These are phyloP conservation scores for Ichneumon xanthorius DNA, from an alignment of 2,888 invertebrate species.

Conservation along the genomic window DNA sequence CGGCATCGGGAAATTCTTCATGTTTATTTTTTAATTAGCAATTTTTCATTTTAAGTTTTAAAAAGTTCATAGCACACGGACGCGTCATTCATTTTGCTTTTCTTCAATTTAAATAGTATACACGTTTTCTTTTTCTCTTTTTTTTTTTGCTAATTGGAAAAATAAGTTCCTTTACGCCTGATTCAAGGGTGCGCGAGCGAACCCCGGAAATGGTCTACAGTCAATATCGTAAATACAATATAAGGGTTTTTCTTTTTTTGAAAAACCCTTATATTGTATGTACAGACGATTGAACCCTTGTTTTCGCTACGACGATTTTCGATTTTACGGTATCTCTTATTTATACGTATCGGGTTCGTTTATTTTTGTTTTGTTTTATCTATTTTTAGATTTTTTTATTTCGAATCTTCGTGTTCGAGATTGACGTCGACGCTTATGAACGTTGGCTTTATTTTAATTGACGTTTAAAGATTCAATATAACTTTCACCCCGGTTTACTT, in stretches of 20 bases:
- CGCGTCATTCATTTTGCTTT: constrained; percentile 11
- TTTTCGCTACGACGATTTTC: constrained; percentile 50
- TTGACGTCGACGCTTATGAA: constrained; percentile 31
- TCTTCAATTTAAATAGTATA: constrained; percentile 44
- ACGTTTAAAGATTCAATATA: constrained; percentile 64
- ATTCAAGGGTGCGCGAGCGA: constrained; percentile 23
- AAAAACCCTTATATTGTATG: no score
- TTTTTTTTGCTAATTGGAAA: constrained; percentile 60
- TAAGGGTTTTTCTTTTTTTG: constrained; percentile 37
- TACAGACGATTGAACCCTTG: constrained; percentile 42
- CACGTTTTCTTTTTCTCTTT: constrained; percentile 39
- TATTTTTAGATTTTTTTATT: constrained; percentile 21
- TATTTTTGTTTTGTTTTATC: constrained; percentile 33
- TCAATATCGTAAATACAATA: constrained; percentile 37
- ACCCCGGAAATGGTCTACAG: constrained; percentile 42
- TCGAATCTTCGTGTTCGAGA: constrained; percentile 34
- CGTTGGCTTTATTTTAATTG: constrained; percentile 59
- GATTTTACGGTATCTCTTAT: constrained; percentile 27
- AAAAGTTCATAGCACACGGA: constrained; percentile 20
- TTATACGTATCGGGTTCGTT: constrained; percentile 18
- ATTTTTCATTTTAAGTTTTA: neutral
- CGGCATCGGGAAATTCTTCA: constrained; percentile 23
- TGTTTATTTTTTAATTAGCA: neutral
- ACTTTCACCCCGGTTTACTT: constrained; percentile 66
- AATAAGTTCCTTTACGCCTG: constrained; percentile 60